phyloP scores from a whole-genome alignment of 1,140 invertebrate genomes.

The Drosophila baimaii region DNA sequence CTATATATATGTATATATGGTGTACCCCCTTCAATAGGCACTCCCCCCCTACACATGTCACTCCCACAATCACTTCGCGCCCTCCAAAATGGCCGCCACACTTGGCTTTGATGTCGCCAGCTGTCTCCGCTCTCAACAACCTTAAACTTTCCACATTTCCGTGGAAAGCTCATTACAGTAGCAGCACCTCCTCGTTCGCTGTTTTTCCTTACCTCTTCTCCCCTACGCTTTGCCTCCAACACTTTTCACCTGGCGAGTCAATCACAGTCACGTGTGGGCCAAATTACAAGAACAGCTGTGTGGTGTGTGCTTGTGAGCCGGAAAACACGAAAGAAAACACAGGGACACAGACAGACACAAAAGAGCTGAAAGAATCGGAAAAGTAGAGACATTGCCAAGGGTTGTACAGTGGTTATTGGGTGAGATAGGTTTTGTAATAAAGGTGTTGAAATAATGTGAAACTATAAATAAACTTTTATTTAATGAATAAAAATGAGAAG shows the following conservation, averaged over 20 bases:
- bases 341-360: constrained; percentile 26
- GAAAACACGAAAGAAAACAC: constrained; percentile 36
- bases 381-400: constrained; percentile 34
- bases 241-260: constrained; percentile 38
- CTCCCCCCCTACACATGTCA: not conserved
- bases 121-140: constrained; percentile 49
- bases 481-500: too few species aligned
- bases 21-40: not conserved
- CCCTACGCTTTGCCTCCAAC: not conserved
- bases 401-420: constrained; percentile 17
- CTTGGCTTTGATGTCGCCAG: constrained; percentile 45
- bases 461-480: too few species aligned
- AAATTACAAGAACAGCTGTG: constrained; percentile 48
- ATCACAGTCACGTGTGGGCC: constrained; percentile 53
- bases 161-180: constrained; percentile 42
- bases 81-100: constrained; percentile 27
- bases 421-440: not conserved
- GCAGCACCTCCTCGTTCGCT: constrained; percentile 31
- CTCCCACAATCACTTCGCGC: constrained; percentile 14
- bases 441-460: not conserved
- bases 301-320: constrained; percentile 22
- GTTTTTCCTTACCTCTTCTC: not conserved
- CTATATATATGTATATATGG: constrained; percentile 44
- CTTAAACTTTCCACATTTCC: constrained; percentile 35
- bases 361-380: constrained; percentile 22